phyloP scores from a whole-genome alignment of 2,888 invertebrate species.

The Cephalotes varians region DNA sequence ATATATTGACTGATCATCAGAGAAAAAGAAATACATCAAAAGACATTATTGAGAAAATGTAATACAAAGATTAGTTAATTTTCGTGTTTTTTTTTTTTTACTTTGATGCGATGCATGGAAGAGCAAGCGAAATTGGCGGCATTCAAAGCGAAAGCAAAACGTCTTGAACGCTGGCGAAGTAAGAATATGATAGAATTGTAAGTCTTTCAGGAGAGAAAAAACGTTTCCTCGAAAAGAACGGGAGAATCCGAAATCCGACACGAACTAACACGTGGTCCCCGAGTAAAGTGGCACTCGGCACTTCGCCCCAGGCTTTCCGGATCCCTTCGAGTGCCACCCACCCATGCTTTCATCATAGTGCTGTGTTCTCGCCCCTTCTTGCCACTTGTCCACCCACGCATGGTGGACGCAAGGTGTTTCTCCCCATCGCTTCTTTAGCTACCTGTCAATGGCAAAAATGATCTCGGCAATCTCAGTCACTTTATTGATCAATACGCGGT shows the following conservation, averaged over 20 bases:
- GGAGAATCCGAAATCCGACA: slow-evolving; percentile 68
- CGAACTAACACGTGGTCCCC: slow-evolving; percentile 61
- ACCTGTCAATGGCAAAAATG: slow-evolving; percentile 37
- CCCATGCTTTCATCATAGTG: slow-evolving; percentile 2
- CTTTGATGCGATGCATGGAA: not conserved
- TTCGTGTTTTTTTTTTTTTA: not conserved
- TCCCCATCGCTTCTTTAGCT: slow-evolving; percentile 44
- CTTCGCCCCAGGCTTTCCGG: slow-evolving; percentile 60
- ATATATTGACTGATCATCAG: not conserved
- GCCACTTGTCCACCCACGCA: slow-evolving; percentile 75
- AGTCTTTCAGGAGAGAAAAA: slow-evolving; percentile 26
- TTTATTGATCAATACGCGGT: not conserved
- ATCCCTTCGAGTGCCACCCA: slow-evolving; percentile 53
- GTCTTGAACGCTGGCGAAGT: not conserved
- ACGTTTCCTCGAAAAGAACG: slow-evolving; percentile 53
- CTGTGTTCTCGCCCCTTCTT: slow-evolving; percentile 44
- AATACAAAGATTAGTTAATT: not conserved
- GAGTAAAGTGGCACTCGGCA: slow-evolving; percentile 69
- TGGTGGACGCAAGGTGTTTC: slow-evolving; percentile 68
- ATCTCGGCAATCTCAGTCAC: not conserved
- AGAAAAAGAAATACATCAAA: not conserved
- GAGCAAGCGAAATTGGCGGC: not conserved
- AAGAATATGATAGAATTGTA: slow-evolving; percentile 26
- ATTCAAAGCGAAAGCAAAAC: not conserved
- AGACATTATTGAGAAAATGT: not conserved